phyloP scores from a whole-genome alignment of 2,113 vertebrate genomes.

The Phylloscopus trochiloides region DNA sequence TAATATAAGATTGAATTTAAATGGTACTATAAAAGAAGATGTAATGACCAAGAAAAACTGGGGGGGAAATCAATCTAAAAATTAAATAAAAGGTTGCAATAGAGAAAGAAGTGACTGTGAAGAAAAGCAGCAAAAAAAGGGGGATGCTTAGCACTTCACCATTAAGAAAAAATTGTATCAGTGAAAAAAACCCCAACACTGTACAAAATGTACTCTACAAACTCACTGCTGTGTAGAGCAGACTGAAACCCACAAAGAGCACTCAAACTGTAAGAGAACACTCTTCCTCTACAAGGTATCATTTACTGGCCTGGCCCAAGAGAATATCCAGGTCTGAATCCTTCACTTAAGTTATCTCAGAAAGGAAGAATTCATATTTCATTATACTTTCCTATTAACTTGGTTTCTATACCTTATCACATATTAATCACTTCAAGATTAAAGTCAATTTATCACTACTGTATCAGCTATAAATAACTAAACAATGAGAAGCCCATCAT shows the following conservation, averaged over 20 bases:
- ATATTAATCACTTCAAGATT: neutral
- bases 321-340: neutral
- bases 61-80: neutral
- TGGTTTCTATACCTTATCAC: neutral
- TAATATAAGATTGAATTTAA: neutral
- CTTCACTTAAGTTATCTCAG: neutral
- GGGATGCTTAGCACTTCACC: neutral
- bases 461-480: neutral
- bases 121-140: neutral
- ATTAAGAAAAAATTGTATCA: neutral
- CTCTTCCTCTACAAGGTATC: neutral
- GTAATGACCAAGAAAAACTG: neutral
- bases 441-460: neutral
- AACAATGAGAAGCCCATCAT: neutral
- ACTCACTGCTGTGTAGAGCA: neutral
- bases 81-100: neutral
- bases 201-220: neutral
- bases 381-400: neutral
- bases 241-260: neutral
- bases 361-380: neutral
- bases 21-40: neutral
- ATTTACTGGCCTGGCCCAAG: neutral
- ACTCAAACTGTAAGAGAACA: neutral
- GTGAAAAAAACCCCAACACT: fast-evolving
- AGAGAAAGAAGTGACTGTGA: neutral